Evolutionary conservation across 2,888 invertebrate species (phyloP), one percentile per base, ranked within the genome.

Genomic region (Hirtodrosophila trivittata): DNA sequence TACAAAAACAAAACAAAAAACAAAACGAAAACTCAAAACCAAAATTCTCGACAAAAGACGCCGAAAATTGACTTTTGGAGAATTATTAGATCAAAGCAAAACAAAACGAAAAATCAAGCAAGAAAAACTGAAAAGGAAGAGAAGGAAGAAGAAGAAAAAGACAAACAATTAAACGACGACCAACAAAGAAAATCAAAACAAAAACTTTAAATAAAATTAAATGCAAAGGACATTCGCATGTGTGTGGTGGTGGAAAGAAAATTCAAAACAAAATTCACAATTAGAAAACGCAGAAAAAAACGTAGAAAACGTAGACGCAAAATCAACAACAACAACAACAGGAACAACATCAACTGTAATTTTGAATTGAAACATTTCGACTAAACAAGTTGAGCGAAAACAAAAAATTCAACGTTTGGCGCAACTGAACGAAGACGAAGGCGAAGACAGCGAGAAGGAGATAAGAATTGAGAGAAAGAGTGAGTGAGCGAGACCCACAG

Each of bases 171-270:
- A n/a, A n/a, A n/a, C n/a, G n/a, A n/a, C n/a, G n/a, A n/a, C n/a
- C n/a, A 62, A 54, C 52, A 45, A 41, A 41, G 35, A 42, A 68
- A 64, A 76, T 66, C 66, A 56, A 75, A 65, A 66, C 73, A 78
- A 72, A 77, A 28, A 78, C 71, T 72, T 71, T 77, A 77, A 83
- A 77, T 77, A 77, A 86, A 78, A 88, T 86, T 89, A 88, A 89
- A 89, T 89, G 89, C 89, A 87, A 89, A 89, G 86, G 87, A 89
- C 89, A 89, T 89, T 89, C 89, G 89, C 89, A 89, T 89, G 89
- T 89, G 89, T 89, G 89, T 89, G 89, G 89, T 89, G 89, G 89
- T 89, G 89, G 89, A 89, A 88, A 77, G 86, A 87, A 89, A 88
- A 87, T 87, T 88, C 83, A 89, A 89, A 88, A 87, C 89, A 87